Conservation (phyloP, 2,888 invertebrate genomes). For the Drosophila longiperda region DNA sequence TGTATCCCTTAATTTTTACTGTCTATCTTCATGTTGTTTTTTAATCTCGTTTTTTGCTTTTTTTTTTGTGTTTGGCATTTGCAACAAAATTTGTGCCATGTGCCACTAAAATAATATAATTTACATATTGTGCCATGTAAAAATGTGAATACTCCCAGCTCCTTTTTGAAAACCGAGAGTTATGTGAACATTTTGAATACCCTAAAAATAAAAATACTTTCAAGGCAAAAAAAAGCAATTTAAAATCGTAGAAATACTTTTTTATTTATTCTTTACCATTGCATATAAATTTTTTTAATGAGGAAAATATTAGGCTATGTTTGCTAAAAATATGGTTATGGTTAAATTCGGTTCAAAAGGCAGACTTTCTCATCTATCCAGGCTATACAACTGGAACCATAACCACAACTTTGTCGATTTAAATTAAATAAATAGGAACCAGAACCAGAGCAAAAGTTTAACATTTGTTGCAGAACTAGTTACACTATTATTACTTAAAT, state of each 20-base stretch:
- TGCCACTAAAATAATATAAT: constrained; percentile 45
- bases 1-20: neutral
- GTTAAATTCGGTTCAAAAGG: neutral
- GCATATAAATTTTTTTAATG: neutral
- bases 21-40: neutral
- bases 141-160: constrained; percentile 12
- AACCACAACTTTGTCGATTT: neutral
- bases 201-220: neutral
- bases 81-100: constrained; percentile 44
- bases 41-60: constrained; percentile 8
- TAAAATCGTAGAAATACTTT: neutral
- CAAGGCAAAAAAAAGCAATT: neutral
- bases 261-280: neutral
- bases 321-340: neutral
- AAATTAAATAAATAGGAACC: neutral
- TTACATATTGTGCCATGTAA: constrained; percentile 61
- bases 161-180: neutral
- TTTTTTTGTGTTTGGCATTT: neutral
- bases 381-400: neutral
- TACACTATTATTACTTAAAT: neutral
- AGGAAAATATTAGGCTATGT: neutral
- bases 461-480: neutral
- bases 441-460: neutral
- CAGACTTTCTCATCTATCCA: neutral
- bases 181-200: neutral